A percentile compares a stretch with the other conserved stretches of the same genome.
Evolutionary conservation across 2,888 invertebrate species (phyloP).

Genomic region (Dolichopus griseipennis): DNA sequence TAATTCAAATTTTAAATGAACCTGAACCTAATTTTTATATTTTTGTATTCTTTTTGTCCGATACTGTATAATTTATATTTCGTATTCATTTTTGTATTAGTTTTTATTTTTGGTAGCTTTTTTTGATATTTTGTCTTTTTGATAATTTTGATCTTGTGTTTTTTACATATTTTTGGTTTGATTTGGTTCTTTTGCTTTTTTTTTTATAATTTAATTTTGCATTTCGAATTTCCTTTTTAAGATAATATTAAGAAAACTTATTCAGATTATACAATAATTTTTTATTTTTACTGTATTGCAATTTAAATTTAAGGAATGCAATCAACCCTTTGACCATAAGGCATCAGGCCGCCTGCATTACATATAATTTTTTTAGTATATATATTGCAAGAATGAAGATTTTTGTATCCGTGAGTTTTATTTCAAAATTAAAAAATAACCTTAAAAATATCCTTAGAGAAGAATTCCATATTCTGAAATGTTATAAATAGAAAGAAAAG

Average conservation of each 20-base stretch:
- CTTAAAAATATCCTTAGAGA: background rate
- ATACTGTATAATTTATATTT: background rate
- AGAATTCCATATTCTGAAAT: background rate
- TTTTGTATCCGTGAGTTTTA: background rate
- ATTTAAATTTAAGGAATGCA: slow-evolving; percentile 1
- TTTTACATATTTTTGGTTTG: background rate
- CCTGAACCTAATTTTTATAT: background rate
- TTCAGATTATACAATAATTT: background rate
- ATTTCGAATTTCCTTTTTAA: background rate
- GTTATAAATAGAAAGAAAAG: background rate
- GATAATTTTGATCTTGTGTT: too few species aligned
- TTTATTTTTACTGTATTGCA: background rate
- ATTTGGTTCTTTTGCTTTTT: background rate
- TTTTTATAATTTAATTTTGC: background rate
- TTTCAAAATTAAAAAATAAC: too few species aligned
- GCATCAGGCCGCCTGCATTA: slow-evolving; percentile 10
- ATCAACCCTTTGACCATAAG: slow-evolving; percentile 12
- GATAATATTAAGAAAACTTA: background rate
- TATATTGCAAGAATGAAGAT: background rate
- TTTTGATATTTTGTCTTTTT: too few species aligned
- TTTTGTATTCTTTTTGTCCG: background rate
- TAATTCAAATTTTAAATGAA: background rate
- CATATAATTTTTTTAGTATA: background rate
- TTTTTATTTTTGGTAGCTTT: too few species aligned
- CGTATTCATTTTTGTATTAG: background rate